Evolutionary conservation across 2,797 vertebrate genomes (phyloP).

Genomic region (Kryptopterus vitreolus): DNA sequence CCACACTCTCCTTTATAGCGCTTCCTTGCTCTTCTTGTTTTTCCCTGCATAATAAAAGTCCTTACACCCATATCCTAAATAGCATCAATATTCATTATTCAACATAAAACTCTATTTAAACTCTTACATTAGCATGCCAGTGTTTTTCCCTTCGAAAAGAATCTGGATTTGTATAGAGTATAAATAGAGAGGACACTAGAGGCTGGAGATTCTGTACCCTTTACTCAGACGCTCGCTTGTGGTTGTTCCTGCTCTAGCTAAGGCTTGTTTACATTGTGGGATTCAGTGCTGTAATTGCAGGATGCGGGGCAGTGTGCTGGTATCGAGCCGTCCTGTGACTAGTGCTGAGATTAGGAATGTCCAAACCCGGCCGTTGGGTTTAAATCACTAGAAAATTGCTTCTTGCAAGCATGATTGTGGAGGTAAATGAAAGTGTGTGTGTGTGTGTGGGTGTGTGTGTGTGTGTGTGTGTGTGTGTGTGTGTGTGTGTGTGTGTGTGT

Average conservation of each 20-base stretch:
- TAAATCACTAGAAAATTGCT: conserved; percentile 63
- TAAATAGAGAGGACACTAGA: no score
- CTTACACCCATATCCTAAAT: no score
- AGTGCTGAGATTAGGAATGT: conserved; percentile 51
- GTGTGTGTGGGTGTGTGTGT: conserved; percentile 5
- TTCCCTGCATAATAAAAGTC: no score
- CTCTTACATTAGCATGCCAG: background rate
- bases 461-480: conserved; percentile 12
- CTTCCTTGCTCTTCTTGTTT: no score
- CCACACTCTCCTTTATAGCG: no score
- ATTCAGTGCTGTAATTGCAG: conserved; percentile 53
- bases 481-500: conserved; percentile 17
- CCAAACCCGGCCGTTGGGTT: conserved; percentile 46
- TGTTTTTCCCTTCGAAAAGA: background rate
- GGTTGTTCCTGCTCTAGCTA: conserved; percentile 20
- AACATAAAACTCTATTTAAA: no score
- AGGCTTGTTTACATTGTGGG: conserved; percentile 48
- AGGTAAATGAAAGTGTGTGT: conserved; percentile 57
- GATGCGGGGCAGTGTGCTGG: conserved; percentile 39
- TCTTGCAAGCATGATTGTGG: conserved; percentile 58
- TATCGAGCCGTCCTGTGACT: conserved; percentile 47
- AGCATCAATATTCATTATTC: no score
- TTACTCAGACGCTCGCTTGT: background rate
- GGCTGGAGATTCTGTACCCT: background rate
- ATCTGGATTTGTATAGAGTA: background rate